A percentile compares a stretch with the other conserved stretches of the same genome.
Conservation (phyloP, 2,888 invertebrate genomes). For the Temnothorax rugatulus region DNA sequence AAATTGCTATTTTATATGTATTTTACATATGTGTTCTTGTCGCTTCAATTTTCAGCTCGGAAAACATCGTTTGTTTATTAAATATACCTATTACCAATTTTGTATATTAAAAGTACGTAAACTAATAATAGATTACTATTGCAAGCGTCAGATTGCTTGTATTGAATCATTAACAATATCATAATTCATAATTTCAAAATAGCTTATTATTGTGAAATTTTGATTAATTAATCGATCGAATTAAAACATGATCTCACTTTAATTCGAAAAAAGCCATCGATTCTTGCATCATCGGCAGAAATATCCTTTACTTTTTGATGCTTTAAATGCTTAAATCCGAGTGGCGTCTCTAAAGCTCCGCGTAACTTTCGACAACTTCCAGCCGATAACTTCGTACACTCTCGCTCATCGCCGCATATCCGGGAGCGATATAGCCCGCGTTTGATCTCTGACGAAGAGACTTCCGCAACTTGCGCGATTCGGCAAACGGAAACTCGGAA, state of each 20-base stretch:
- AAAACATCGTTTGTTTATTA: neutral
- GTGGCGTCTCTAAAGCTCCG: slow-evolving; percentile 17
- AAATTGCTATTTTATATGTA: slow-evolving; percentile 25
- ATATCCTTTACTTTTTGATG: slow-evolving; percentile 7
- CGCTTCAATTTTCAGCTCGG: neutral
- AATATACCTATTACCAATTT: neutral
- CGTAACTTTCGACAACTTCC: slow-evolving; percentile 49
- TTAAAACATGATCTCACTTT: neutral
- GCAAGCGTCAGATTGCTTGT: neutral
- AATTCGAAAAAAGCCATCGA: neutral
- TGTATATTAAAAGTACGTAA: neutral
- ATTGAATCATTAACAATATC: neutral
- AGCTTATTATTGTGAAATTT: slow-evolving; percentile 10
- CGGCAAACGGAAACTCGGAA: slow-evolving; percentile 51
- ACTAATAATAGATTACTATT: slow-evolving; percentile 16
- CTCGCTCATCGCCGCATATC: slow-evolving; percentile 41
- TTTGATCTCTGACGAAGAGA: slow-evolving; percentile 44
- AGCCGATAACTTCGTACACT: slow-evolving; percentile 48
- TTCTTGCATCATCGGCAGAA: neutral
- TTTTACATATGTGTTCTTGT: neutral
- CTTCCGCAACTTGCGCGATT: slow-evolving; percentile 39
- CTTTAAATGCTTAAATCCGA: slow-evolving; percentile 39
- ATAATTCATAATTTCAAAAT: slow-evolving; percentile 5
- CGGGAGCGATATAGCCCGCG: slow-evolving; percentile 39
- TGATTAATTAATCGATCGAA: neutral